Evolutionary conservation across 2,113 vertebrate species (phyloP).

Genomic region (Rhea americana): DNA sequence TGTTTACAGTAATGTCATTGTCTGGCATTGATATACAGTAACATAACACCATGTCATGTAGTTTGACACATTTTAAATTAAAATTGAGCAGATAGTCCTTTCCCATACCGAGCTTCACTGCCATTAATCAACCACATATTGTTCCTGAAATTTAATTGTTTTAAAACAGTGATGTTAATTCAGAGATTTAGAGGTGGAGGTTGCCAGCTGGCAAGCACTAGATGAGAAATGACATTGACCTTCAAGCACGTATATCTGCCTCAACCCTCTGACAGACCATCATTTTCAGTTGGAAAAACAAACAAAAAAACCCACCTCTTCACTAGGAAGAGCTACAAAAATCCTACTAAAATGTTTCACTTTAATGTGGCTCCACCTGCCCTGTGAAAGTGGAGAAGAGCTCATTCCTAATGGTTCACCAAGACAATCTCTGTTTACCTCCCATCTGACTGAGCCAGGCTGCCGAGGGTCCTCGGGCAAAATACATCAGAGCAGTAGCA

Average conservation of each 20-base stretch:
- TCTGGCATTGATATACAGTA: slow-evolving; percentile 29
- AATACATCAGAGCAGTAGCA: neutral
- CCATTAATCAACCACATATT: slow-evolving; percentile 36
- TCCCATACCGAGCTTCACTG: slow-evolving; percentile 4
- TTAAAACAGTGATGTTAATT: slow-evolving; percentile 34
- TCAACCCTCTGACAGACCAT: neutral
- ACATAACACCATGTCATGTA: neutral
- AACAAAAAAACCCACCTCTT: neutral
- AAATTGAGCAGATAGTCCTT: slow-evolving; percentile 33
- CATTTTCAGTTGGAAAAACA: neutral
- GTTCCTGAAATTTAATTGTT: slow-evolving; percentile 62
- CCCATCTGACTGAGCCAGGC: neutral
- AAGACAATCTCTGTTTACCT: neutral
- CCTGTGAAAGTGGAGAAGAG: neutral
- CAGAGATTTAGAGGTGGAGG: slow-evolving; percentile 17
- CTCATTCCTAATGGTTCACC: neutral
- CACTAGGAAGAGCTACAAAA: neutral
- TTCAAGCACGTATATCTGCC: neutral
- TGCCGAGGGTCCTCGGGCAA: neutral
- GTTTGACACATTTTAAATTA: slow-evolving; percentile 39
- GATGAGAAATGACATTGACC: slow-evolving; percentile 18
- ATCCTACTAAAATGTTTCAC: neutral
- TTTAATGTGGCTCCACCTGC: too few relatives aligned
- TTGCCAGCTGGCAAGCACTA: slow-evolving; percentile 33
- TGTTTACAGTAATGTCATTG: slow-evolving; percentile 43